Conservation (phyloP, 2,113 vertebrate species). For the Tonatia bakeri region DNA sequence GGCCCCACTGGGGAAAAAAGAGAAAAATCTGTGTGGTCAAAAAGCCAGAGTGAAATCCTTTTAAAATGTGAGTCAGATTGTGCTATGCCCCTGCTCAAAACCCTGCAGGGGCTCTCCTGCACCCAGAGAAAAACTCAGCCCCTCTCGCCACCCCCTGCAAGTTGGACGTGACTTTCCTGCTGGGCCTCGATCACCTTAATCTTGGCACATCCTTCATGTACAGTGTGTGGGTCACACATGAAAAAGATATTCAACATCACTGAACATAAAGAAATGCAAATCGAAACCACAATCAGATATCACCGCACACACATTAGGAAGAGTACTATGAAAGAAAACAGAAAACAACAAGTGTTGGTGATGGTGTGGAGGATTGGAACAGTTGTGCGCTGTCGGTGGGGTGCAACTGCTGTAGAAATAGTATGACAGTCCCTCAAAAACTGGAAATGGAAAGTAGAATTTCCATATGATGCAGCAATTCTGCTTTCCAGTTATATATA, state of each 20-base stretch:
- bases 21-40: neutral
- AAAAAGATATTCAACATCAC: neutral
- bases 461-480: neutral
- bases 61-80: neutral
- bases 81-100: neutral
- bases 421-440: neutral
- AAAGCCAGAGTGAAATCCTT: neutral
- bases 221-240: neutral
- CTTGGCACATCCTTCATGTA: neutral
- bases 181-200: neutral
- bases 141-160: neutral
- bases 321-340: neutral
- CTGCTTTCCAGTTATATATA: neutral
- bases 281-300: neutral
- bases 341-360: neutral
- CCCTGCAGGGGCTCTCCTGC: neutral
- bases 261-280: neutral
- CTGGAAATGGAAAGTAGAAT: neutral
- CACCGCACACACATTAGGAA: neutral
- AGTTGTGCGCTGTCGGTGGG: fast-evolving
- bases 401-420: fast-evolving
- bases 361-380: neutral
- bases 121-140: neutral
- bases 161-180: neutral
- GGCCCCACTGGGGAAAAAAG: neutral